A percentile compares a stretch with the other conserved stretches of the same genome.
Conservation (phyloP, 2,888 invertebrate genomes). For the Aleiodes testaceus region DNA sequence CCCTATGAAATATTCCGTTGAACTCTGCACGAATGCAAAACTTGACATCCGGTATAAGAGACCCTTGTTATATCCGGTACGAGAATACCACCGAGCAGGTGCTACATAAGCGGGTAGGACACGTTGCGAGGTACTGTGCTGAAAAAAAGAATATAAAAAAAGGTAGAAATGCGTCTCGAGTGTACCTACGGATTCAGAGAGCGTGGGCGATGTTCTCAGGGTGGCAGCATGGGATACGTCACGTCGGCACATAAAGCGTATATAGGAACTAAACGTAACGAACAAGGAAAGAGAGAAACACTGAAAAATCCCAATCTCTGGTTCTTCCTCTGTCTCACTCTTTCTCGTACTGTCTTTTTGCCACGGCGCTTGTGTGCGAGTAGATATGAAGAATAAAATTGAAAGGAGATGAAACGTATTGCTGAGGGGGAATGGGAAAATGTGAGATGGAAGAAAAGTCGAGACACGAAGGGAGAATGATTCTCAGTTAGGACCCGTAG, state of each 20-base stretch:
- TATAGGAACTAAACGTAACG: constrained; percentile 50
- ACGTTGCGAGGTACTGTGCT: constrained; percentile 54
- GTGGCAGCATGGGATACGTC: constrained; percentile 68
- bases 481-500: constrained; percentile 62
- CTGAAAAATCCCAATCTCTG: constrained; percentile 17
- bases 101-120: constrained; percentile 29
- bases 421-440: constrained; percentile 47
- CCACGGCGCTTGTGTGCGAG: background rate
- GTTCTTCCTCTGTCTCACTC: background rate
- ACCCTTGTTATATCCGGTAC: constrained; percentile 21
- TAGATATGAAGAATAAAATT: constrained; percentile 37
- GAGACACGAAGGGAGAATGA: constrained; percentile 39
- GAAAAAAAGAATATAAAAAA: constrained; percentile 54
- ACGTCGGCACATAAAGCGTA: constrained; percentile 54
- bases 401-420: constrained; percentile 31
- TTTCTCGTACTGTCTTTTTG: background rate
- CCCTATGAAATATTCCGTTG: background rate
- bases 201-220: constrained; percentile 70
- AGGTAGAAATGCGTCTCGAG: constrained; percentile 39
- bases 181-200: constrained; percentile 24
- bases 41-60: constrained; percentile 23
- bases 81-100: constrained; percentile 36
- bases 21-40: background rate
- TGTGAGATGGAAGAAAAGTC: constrained; percentile 45
- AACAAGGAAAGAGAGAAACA: constrained; percentile 51